Conservation (phyloP, 2,113 vertebrate species). For the Neolamprologus toae region DNA sequence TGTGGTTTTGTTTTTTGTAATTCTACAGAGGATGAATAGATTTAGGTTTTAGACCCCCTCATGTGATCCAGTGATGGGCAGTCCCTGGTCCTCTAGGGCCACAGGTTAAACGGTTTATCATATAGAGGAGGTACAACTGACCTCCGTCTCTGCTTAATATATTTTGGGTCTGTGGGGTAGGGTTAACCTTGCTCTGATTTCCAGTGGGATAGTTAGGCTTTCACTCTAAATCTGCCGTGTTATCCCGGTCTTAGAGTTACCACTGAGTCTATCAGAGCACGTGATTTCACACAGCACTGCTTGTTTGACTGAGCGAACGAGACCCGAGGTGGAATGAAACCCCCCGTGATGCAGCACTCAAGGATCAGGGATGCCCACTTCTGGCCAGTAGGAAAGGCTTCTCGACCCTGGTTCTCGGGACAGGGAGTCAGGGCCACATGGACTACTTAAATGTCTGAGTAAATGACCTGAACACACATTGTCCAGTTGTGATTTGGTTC, state of each 20-base stretch:
- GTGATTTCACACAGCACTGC: constrained; percentile 23
- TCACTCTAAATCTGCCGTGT: constrained; percentile 9
- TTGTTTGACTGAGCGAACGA: constrained; percentile 54
- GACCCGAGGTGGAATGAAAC: constrained; percentile 77
- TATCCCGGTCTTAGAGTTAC: constrained; percentile 19
- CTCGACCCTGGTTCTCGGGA: constrained; percentile 12
- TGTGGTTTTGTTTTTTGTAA: neutral
- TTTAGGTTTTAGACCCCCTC: constrained; percentile 21
- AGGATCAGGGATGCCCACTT: constrained; percentile 71
- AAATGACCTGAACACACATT: neutral
- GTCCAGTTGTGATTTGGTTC: constrained; percentile 11
- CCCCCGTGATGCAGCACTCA: constrained; percentile 57
- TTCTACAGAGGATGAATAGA: neutral
- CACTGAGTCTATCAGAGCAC: constrained; percentile 10
- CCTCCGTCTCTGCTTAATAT: neutral
- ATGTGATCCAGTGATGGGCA: constrained; percentile 67
- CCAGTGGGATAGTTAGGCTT: neutral
- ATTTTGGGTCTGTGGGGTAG: neutral
- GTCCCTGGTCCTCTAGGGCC: constrained; percentile 67
- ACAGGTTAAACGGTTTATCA: constrained; percentile 37
- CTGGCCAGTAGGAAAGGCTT: constrained; percentile 51
- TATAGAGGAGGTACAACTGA: neutral
- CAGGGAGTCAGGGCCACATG: neutral
- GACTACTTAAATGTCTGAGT: constrained; percentile 1
- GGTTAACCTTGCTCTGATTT: constrained; percentile 26